Evolutionary conservation across 2,797 vertebrate genomes (phyloP), one percentile per base, ranked within the genome.

Genomic region (Platalea minor): DNA sequence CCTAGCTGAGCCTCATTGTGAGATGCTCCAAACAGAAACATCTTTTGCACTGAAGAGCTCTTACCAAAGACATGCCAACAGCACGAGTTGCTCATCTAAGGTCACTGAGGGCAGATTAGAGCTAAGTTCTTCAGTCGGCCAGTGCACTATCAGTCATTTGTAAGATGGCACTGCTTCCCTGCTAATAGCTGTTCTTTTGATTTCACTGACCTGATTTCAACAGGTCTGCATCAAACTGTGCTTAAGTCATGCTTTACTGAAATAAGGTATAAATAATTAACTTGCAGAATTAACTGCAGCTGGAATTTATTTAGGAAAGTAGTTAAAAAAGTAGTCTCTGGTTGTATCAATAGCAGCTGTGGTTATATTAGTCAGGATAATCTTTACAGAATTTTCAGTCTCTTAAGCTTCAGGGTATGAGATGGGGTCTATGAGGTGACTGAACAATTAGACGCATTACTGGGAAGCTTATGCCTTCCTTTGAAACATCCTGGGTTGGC

Each of bases 241-340:
- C 50, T 91, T 85, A 82, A n/a, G 29, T 54, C 89, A 91, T 64
- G 57, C 63, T 86, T 77, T 78, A 70, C 60, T 88, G 85, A 93
- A 85, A 77, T 35, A 25, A 94, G 21, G 45, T 87, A 60, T 82
- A 80, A 96, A 95, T 84, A 91, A 93, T 83, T 80, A 93, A 89
- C 64, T 87, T 72, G 25, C 51, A 80, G 60, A 80, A 86, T 83
- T 85, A 91, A 89, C 73, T 84, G 90, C 91, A 94, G 90, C 74
- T 92, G 79, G 35, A 92, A 84, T 69, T 80, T 77, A 92, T 76
- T 89, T 72, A 87, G 72, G 23, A 73, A 89, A 82, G 61, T 51
- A 93, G 61, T 91, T 31, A 18, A 69, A 83, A 76, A 69, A 69
- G 24, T 3, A 53, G n/a, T 39, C 56, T 65, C 14, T 53, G 46